These are phyloP conservation scores for Triplophysa rosa DNA, from an alignment of 2,113 vertebrate species.

Conservation along the genomic window DNA sequence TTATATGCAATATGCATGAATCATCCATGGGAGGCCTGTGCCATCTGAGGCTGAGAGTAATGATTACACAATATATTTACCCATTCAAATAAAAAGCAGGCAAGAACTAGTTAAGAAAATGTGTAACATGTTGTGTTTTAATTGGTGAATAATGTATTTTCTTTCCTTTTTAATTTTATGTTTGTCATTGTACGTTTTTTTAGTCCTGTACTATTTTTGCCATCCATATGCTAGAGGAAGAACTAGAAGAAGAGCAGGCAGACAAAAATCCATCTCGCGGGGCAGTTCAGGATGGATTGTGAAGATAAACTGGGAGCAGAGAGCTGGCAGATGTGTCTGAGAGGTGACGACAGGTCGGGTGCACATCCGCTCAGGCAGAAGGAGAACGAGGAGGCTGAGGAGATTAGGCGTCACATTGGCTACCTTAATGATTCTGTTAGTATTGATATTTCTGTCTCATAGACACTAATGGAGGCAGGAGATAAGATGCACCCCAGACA, in stretches of 20 bases:
- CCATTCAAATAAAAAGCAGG: no score
- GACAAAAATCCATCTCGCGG: slow-evolving; percentile 44
- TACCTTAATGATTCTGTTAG: slow-evolving; percentile 55
- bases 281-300: not conserved
- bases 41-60: no score
- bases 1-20: no score
- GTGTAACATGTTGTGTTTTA: no score
- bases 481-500: slow-evolving; percentile 59
- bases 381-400: slow-evolving; percentile 51
- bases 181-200: no score
- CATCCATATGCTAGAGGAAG: no score
- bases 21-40: no score
- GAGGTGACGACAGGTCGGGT: slow-evolving; percentile 16
- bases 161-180: no score
- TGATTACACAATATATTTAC: no score
- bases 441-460: slow-evolving; percentile 56
- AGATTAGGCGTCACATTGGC: slow-evolving; percentile 25
- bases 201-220: no score
- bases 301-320: slow-evolving; percentile 24
- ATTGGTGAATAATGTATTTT: no score
- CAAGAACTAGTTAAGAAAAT: no score
- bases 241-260: not conserved
- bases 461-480: slow-evolving; percentile 50
- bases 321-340: slow-evolving; percentile 25
- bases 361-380: slow-evolving; percentile 19